Evolutionary conservation across 1,140 invertebrate genomes (phyloP).

Genomic region (Drosophila mayri): DNA sequence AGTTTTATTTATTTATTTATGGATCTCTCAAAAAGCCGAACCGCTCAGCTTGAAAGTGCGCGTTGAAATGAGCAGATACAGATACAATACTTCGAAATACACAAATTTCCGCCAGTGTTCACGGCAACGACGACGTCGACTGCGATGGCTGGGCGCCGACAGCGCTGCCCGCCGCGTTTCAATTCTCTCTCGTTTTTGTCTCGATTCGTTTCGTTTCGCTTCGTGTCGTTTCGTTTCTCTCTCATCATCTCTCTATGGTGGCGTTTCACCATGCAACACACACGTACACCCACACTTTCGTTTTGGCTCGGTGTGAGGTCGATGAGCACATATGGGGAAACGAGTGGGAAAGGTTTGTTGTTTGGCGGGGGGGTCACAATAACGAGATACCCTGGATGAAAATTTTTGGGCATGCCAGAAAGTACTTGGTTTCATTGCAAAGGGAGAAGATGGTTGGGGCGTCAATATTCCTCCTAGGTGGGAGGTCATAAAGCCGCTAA

Average conservation of each 20-base stretch:
- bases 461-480: too few species aligned
- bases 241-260: slow-evolving; percentile 20
- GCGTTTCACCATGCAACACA: slow-evolving; percentile 46
- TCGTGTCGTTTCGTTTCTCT: slow-evolving; percentile 33
- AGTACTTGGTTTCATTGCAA: neutral
- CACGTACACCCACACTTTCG: slow-evolving; percentile 70
- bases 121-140: slow-evolving; percentile 18
- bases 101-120: slow-evolving; percentile 26
- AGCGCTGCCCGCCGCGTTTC: slow-evolving; percentile 62
- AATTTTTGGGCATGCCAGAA: neutral
- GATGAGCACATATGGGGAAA: slow-evolving; percentile 58
- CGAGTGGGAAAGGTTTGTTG: slow-evolving; percentile 11
- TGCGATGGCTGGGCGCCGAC: slow-evolving; percentile 35
- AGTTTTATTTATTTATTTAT: slow-evolving; percentile 10
- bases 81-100: slow-evolving; percentile 39
- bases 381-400: slow-evolving; percentile 5
- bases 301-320: slow-evolving; percentile 68
- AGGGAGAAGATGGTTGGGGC: too few species aligned
- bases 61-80: slow-evolving; percentile 62
- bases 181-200: slow-evolving; percentile 59
- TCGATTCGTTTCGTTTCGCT: slow-evolving; percentile 1
- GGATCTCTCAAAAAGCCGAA: slow-evolving; percentile 3
- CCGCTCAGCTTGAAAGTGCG: slow-evolving; percentile 63
- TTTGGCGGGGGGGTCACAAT: neutral
- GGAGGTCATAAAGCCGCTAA: too few species aligned